Percentiles rank a stretch among this genome's conserved stretches.
phyloP scores from a whole-genome alignment of 2,888 invertebrate genomes.

The Callyntrura guangdongensis region DNA sequence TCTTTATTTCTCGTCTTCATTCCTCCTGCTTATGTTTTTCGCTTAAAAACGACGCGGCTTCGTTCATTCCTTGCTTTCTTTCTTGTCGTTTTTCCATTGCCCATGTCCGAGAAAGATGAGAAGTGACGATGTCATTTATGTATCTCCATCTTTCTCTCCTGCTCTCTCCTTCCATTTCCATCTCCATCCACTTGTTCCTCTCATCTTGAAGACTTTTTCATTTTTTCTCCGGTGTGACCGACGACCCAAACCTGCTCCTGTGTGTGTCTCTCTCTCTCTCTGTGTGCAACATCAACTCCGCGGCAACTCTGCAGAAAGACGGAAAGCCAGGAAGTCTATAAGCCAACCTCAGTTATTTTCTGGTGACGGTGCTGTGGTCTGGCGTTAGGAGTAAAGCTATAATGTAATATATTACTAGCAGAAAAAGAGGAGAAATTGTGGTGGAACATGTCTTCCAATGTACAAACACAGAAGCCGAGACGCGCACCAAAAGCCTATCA shows the following conservation, averaged over 20 bases:
- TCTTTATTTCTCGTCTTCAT: constrained; percentile 61
- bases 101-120: constrained; percentile 82
- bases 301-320: neutral
- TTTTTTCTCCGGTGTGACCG: constrained; percentile 41
- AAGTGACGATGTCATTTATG: constrained; percentile 85
- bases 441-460: constrained; percentile 19
- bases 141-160: constrained; percentile 81
- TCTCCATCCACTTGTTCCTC: constrained; percentile 66
- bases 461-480: neutral
- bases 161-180: constrained; percentile 65
- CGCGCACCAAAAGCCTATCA: neutral
- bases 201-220: constrained; percentile 24
- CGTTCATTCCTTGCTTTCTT: constrained; percentile 40
- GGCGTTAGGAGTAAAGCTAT: constrained; percentile 49
- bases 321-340: constrained; percentile 21
- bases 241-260: constrained; percentile 53
- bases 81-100: constrained; percentile 48
- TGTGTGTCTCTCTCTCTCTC: no score
- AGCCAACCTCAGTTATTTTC: constrained; percentile 55
- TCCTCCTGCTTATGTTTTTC: constrained; percentile 53
- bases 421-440: constrained; percentile 15
- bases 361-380: constrained; percentile 10
- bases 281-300: no score
- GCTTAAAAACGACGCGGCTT: constrained; percentile 6
- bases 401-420: constrained; percentile 68